Evolutionary conservation across 30 jellyfish, hydroid and myxozoan species (phyloP), one percentile per base, ranked within the genome.

Genomic region (Rhopilema esculentum): DNA sequence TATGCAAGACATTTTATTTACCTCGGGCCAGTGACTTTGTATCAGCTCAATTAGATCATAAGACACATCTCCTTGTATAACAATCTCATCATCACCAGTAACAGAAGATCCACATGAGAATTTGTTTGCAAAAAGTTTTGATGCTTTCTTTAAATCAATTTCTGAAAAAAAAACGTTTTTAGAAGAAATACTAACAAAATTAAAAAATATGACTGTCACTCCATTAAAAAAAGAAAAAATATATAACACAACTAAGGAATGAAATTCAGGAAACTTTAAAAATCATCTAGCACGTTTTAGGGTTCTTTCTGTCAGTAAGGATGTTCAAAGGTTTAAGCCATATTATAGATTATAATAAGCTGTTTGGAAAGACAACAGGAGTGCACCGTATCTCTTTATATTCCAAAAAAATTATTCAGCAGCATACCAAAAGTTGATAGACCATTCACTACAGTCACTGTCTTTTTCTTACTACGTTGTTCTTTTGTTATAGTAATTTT

Each of bases 101-200:
- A 96, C 99, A 8, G 99, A 96, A 20, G 99, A 91, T 49, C 99
- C 99, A 84, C 99, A 96, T 17, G 99, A 96, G 62, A 96, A 96
- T 77, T 82, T 91, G 61, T 91, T 96, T n/a, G 99, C 97, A 80
- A 96, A 96, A 20, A 91, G 86, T 80, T 96, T 96, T 27, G 99
- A 97, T 1, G 99, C 99, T 74, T 96, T 96, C 63, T 96, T 96
- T 76, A 92, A 77, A 53, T 96, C 99, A 32, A 96, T 96, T 33
- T 88, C 97, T 91, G 67, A 50, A 72, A 51, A 7, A 18, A n/a
- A 30, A 24, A 40, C 23, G 26, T 4, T 12, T 40, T 40, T n/a
- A n/a, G n/a, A n/a, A n/a, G n/a, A n/a, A n/a, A n/a, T n/a, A n/a
- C n/a, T n/a, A n/a, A n/a, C n/a, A n/a, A n/a, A n/a, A n/a, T n/a